Evolutionary conservation across 2,888 invertebrate genomes (phyloP).

Genomic region (Synanthedon myopaeformis): DNA sequence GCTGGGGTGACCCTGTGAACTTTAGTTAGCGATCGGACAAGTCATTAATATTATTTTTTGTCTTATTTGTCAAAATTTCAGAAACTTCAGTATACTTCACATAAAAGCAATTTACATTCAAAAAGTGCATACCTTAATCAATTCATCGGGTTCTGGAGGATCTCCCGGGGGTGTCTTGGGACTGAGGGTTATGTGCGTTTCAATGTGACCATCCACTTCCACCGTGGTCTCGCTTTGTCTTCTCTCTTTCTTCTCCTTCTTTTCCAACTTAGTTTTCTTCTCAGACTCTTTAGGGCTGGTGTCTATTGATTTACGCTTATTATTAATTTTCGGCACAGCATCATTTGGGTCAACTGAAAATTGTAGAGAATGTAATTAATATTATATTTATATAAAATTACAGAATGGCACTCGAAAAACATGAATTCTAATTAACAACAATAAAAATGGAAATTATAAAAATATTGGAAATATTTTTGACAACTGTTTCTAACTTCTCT

Average conservation of each 20-base stretch:
- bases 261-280: conserved; percentile 56
- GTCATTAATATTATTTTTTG: too few relatives aligned
- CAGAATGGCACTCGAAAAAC: neutral
- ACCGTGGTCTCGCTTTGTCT: conserved; percentile 59
- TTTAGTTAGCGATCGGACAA: too few relatives aligned
- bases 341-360: conserved; percentile 55
- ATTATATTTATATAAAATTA: too few relatives aligned
- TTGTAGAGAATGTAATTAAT: too few relatives aligned
- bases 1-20: too few relatives aligned
- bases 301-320: conserved; percentile 44
- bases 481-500: too few relatives aligned
- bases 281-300: conserved; percentile 39
- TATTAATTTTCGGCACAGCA: conserved; percentile 33
- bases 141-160: conserved; percentile 92
- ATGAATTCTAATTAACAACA: neutral
- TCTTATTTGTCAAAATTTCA: too few relatives aligned
- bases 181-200: conserved; percentile 81
- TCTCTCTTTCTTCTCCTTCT: conserved; percentile 40
- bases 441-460: neutral
- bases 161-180: conserved; percentile 85
- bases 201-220: conserved; percentile 78
- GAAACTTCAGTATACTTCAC: too few relatives aligned
- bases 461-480: neutral
- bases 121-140: conserved; percentile 75
- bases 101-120: too few relatives aligned